Evolutionary conservation across 1,140 invertebrate species (phyloP).

Genomic region (Hylyphantes graminicola): DNA sequence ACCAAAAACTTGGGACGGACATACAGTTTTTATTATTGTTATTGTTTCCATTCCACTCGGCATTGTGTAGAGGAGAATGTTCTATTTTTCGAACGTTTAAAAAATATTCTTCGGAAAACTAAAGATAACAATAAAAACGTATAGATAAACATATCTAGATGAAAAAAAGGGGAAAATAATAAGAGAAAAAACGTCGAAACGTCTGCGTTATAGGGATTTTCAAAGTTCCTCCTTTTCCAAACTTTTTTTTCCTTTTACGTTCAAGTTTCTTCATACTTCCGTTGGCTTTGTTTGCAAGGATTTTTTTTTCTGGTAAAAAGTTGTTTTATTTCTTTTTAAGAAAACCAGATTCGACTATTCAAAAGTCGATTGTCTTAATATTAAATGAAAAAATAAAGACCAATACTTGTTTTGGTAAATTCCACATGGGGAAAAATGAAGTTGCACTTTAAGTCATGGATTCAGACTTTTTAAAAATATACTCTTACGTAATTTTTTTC

Average conservation of each 20-base stretch:
- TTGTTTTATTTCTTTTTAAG: background rate
- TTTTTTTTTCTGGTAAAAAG: background rate
- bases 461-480: no score
- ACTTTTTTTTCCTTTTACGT: conserved; percentile 17
- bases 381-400: no score
- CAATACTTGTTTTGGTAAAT: no score
- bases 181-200: conserved; percentile 40
- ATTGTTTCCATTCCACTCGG: background rate
- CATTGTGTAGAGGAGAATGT: conserved; percentile 12
- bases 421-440: no score
- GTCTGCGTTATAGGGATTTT: conserved; percentile 53
- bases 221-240: conserved; percentile 37
- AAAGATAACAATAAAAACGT: background rate
- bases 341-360: no score
- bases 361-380: no score
- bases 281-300: conserved; percentile 17
- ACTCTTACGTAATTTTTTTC: no score
- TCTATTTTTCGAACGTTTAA: conserved; percentile 24
- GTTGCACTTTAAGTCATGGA: no score
- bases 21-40: conserved; percentile 56
- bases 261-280: conserved; percentile 33
- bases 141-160: background rate
- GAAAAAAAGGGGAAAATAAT: conserved; percentile 23
- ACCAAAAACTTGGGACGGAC: conserved; percentile 1
- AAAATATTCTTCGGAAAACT: conserved; percentile 12